phyloP scores from a whole-genome alignment of 2,888 invertebrate species.

The Creontiades dilutus region DNA sequence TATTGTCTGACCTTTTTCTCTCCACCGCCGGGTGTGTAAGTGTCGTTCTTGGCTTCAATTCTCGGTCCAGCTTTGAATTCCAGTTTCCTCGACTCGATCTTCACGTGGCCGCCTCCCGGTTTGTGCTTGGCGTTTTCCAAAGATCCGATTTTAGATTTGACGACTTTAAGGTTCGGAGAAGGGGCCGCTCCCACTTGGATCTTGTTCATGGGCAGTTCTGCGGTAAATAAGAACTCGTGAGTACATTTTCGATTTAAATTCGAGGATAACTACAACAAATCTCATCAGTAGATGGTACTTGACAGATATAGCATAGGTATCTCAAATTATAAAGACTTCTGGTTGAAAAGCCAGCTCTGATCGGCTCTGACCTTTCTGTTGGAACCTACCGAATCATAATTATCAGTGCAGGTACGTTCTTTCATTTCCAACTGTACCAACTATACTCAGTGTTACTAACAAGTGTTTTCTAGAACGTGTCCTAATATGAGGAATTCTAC shows the following conservation, averaged over 20 bases:
- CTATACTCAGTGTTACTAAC: no score
- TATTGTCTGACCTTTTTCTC: constrained; percentile 90
- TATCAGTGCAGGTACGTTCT: no score
- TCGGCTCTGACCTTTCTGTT: no score
- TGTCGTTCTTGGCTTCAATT: constrained; percentile 94
- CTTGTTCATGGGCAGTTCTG: constrained; percentile 95
- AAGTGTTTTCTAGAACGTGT: no score
- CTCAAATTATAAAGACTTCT: no score
- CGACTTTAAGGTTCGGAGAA: constrained; percentile 93
- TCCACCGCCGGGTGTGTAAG: constrained; percentile 91
- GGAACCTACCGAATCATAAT: no score
- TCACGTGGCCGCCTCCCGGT: constrained; percentile 92
- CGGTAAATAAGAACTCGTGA: constrained; percentile 75
- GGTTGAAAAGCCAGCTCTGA: no score
- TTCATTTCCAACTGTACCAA: no score
- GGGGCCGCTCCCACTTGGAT: constrained; percentile 94
- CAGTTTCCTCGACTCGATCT: constrained; percentile 92
- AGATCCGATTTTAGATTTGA: constrained; percentile 95
- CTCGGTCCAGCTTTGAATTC: constrained; percentile 91
- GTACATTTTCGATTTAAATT: not conserved
- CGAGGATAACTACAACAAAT: no score
- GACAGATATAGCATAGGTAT: no score
- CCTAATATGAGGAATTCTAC: no score
- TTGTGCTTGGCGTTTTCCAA: constrained; percentile 93
- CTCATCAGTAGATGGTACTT: no score